Percentiles rank a stretch among this genome's conserved stretches.
These are phyloP conservation scores for Pyrochroa serraticornis DNA, from an alignment of 2,888 invertebrate species.

Conservation along the genomic window DNA sequence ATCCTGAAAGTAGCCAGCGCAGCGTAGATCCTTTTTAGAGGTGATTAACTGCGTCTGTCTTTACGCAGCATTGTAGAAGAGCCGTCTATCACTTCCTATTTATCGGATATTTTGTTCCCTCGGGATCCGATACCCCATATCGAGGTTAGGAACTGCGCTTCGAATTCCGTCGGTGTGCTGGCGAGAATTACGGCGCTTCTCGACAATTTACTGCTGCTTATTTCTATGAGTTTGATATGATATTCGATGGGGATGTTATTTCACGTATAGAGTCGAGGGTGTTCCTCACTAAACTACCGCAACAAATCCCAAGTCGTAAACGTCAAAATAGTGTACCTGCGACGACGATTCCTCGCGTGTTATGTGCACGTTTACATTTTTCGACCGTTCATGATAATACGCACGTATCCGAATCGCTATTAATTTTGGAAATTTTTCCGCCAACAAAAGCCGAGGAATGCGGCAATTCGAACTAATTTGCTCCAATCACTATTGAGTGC, in stretches of 20 bases:
- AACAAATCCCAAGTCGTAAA: conserved; percentile 7
- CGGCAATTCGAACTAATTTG: conserved; percentile 30
- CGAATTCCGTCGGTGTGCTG: conserved; percentile 18
- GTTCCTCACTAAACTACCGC: conserved; percentile 2
- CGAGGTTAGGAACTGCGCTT: conserved; percentile 21
- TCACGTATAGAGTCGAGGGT: neutral
- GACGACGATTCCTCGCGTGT: no score
- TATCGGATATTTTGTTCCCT: conserved; percentile 34
- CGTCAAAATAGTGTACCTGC: no score
- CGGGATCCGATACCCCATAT: conserved; percentile 22
- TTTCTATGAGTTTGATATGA: conserved; percentile 20
- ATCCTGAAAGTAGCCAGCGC: conserved; percentile 35
- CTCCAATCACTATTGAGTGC: conserved; percentile 32
- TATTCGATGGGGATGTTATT: conserved; percentile 18
- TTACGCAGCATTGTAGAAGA: conserved; percentile 38
- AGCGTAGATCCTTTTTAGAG: conserved; percentile 39
- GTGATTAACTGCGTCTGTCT: conserved; percentile 41
- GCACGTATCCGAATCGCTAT: conserved; percentile 3
- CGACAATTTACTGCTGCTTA: conserved; percentile 18
- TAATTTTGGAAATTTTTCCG: neutral
- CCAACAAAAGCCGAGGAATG: conserved; percentile 11
- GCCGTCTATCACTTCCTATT: conserved; percentile 39
- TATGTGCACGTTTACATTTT: no score
- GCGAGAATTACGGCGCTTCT: conserved; percentile 23
- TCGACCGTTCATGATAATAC: neutral